Conservation (phyloP, 2,888 invertebrate species). For the Drosophila merina region DNA sequence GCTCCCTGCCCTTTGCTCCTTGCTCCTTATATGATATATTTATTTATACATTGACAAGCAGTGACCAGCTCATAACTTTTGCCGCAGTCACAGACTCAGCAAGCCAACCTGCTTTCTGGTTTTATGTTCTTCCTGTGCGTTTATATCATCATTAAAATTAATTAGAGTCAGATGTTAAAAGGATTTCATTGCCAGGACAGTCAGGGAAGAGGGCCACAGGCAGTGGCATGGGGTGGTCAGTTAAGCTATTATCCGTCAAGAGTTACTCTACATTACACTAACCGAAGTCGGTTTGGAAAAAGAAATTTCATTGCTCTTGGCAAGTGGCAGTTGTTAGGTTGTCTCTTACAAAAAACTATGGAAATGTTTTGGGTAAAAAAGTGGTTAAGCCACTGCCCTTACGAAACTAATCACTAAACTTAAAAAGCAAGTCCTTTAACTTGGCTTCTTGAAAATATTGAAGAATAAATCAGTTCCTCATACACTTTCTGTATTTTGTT, state of each 20-base stretch:
- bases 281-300: constrained; percentile 1
- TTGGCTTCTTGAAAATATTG: no score
- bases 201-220: not conserved
- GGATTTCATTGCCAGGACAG: constrained; percentile 56
- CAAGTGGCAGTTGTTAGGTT: constrained; percentile 15
- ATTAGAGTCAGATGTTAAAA: constrained; percentile 77
- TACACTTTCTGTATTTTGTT: not conserved
- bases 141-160: constrained; percentile 80
- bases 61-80: constrained; percentile 46
- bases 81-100: constrained; percentile 3
- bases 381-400: not conserved
- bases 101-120: constrained; percentile 22
- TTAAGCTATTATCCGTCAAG: constrained; percentile 56
- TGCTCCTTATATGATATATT: not conserved
- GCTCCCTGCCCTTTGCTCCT: constrained; percentile 14
- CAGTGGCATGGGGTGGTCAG: constrained; percentile 11
- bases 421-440: no score
- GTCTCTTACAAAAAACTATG: not conserved
- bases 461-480: not conserved
- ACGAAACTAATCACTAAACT: not conserved
- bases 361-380: not conserved
- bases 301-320: constrained; percentile 13
- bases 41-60: constrained; percentile 48
- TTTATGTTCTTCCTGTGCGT: constrained; percentile 47
- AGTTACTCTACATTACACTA: constrained; percentile 18